These are phyloP conservation scores for Aurelia aurita DNA, from an alignment of 30 jellyfish, hydroid and myxozoan species.

Conservation along the genomic window DNA sequence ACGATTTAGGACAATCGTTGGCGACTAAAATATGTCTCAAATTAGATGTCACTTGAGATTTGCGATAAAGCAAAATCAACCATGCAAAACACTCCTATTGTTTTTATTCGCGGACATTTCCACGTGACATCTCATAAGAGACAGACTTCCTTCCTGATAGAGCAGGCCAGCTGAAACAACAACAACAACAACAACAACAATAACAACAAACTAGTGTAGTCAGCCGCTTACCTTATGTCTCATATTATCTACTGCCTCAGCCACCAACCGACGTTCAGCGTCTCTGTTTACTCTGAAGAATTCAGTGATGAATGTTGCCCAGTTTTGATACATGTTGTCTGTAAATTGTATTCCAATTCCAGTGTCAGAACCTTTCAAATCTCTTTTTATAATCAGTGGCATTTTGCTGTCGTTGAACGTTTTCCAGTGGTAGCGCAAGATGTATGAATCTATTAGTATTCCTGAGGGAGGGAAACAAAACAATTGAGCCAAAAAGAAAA, in stretches of 20 bases:
- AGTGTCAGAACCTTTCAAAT: slow-evolving; percentile 12
- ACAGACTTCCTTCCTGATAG: too few species aligned
- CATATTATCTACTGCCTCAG: slow-evolving; percentile 2
- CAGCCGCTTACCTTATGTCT: too few species aligned
- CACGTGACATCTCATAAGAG: too few species aligned
- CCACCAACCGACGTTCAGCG: slow-evolving; percentile 17
- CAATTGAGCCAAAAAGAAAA: neutral
- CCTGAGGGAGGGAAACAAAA: slow-evolving; percentile 1
- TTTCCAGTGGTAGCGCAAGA: slow-evolving; percentile 31
- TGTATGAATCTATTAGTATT: slow-evolving; percentile 15
- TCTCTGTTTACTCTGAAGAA: slow-evolving; percentile 13
- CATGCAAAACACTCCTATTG: too few species aligned
- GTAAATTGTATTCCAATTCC: slow-evolving; percentile 29
- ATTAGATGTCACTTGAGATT: too few species aligned
- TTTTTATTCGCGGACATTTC: too few species aligned
- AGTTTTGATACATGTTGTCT: neutral
- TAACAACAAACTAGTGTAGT: too few species aligned
- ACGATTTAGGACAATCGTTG: too few species aligned
- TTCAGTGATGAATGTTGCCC: slow-evolving; percentile 10
- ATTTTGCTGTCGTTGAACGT: neutral
- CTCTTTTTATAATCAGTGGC: neutral
- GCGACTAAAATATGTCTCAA: too few species aligned
- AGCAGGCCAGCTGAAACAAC: too few species aligned
- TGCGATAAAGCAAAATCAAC: too few species aligned
- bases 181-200: too few species aligned